Base-by-base conservation (phyloP, 2,888 invertebrate species). In the Andrena camellia region DNA sequence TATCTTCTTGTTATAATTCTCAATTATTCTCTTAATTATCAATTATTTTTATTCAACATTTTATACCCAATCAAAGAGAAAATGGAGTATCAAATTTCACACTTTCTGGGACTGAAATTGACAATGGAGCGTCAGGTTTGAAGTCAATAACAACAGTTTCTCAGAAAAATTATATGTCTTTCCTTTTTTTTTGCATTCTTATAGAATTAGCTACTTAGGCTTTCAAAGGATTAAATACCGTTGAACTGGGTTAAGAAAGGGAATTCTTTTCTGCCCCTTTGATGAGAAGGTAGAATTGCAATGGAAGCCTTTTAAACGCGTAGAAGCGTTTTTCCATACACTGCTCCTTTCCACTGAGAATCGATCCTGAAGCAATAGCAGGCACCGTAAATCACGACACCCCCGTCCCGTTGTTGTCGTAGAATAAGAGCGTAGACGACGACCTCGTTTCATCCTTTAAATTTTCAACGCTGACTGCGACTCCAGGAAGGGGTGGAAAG, bases 311-410 rank as follows among this genome's bases (percentile, higher is more conserved):
- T 26, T 26, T 0, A 26, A 26, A 59, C 48, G 54, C 59, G 50
- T n/a, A 60, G 52, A 81, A 66, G 62, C 57, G 75, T 82, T 84
- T 23, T 75, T 75, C 78, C 75, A 82, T 82, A 78, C 72, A 75
- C 35, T 69, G 50, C 48, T 64, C 50, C 48, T 64, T 52, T 72
- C 60, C 59, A 63, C 23, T 42, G 52, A 23, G 42, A 35, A 81
- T 82, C 75, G 75, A 84, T 78, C 10, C 59, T 4, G 13, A 50
- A 1, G 75, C 75, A 82, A 82, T 78, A 82, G 35, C 35, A 57
- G 35, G 54, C 50, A 33, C 26, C 64, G 78, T 84, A 84, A 82
- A 84, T 84, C 75, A 82, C 68, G 17, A 67, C 29, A 50, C 72
- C 31, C 54, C 42, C 26, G 54, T 62, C 20, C 7, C 26, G 33